These are phyloP conservation scores for Bufotes viridis DNA, from an alignment of 2,797 vertebrate genomes.

Conservation along the genomic window DNA sequence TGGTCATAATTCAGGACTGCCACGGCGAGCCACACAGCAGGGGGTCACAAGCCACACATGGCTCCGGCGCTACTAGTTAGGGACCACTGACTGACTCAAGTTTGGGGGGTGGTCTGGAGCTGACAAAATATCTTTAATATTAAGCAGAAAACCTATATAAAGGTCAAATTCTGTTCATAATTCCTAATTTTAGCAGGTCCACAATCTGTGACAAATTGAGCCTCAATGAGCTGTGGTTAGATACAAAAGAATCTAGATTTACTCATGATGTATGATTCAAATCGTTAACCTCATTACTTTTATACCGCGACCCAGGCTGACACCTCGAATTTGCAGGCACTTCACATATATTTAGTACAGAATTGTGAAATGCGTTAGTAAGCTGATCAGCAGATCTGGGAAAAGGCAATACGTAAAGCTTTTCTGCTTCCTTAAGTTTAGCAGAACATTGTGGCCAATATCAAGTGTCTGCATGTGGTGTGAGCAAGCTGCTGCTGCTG, in stretches of 20 bases:
- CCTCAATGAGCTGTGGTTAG: neutral
- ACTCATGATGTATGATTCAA: slow-evolving; percentile 22
- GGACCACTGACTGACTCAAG: no score
- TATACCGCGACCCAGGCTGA: slow-evolving; percentile 32
- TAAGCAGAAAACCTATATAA: no score
- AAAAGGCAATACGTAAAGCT: slow-evolving; percentile 11
- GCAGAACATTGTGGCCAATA: slow-evolving; percentile 42
- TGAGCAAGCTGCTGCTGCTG: slow-evolving; percentile 33
- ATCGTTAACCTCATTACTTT: neutral
- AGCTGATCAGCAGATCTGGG: slow-evolving; percentile 54
- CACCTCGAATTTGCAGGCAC: slow-evolving; percentile 9
- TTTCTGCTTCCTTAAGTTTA: slow-evolving; percentile 60
- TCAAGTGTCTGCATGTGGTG: slow-evolving; percentile 56
- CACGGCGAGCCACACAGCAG: no score
- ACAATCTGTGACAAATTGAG: neutral
- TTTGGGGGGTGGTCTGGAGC: no score
- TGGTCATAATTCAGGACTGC: no score
- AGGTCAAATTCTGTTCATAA: no score
- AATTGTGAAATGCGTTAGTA: slow-evolving; percentile 60
- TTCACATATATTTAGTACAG: slow-evolving; percentile 48
- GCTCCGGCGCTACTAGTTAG: no score
- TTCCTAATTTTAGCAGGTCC: neutral
- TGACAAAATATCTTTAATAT: no score
- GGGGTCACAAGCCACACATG: no score
- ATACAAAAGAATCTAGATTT: neutral